A percentile compares a stretch with the other conserved stretches of the same genome.
phyloP scores from a whole-genome alignment of 2,888 invertebrate species.

The Lissonota sp. region DNA sequence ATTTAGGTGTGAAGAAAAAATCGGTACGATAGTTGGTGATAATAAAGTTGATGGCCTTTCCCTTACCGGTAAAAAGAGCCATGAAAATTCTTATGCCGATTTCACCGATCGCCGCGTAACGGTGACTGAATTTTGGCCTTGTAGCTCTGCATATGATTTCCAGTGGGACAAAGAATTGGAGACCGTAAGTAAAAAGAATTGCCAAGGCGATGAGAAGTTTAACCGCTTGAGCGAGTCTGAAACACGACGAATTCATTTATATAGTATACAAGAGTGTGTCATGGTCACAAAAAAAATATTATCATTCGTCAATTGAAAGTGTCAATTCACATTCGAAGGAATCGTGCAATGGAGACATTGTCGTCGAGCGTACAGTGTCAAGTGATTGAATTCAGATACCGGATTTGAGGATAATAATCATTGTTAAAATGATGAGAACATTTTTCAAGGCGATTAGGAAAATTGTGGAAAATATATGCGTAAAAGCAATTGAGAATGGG shows the following conservation, averaged over 20 bases:
- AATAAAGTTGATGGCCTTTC: no score
- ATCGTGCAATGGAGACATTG: no score
- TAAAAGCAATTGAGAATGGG: no score
- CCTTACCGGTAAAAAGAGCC: constrained; percentile 81
- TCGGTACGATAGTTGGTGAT: no score
- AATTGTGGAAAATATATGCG: no score
- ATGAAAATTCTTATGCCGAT: constrained; percentile 77
- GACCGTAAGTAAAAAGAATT: constrained; percentile 95
- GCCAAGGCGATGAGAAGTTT: constrained; percentile 94
- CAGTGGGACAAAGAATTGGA: constrained; percentile 97
- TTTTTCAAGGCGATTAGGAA: no score
- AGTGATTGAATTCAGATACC: no score
- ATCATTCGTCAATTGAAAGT: not conserved
- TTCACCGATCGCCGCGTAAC: constrained; percentile 73
- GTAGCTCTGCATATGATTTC: constrained; percentile 92
- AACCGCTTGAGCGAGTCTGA: constrained; percentile 90
- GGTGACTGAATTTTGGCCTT: constrained; percentile 74
- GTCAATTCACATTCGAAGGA: not conserved
- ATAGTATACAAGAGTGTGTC: constrained; percentile 1
- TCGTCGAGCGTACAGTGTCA: no score
- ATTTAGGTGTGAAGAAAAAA: not conserved
- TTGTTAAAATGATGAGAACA: no score
- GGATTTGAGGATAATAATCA: no score
- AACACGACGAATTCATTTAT: constrained; percentile 71
- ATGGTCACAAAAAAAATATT: no score